A percentile compares a stretch with the other conserved stretches of the same genome.
Evolutionary conservation across 2,888 invertebrate genomes (phyloP).

Genomic region (Phanerotoma sp.): DNA sequence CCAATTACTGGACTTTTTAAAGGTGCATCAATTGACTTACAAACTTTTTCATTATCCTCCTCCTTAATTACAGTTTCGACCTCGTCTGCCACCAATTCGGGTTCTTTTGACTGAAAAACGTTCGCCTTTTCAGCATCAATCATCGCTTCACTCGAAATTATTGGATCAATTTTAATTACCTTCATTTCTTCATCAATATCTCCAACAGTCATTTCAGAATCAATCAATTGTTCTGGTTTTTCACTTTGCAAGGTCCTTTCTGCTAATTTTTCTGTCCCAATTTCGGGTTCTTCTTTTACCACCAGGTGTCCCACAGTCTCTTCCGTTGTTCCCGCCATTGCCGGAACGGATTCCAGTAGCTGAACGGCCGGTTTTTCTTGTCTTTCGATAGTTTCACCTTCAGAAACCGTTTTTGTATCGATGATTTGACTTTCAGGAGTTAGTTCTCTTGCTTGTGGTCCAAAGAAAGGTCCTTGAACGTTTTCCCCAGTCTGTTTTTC

Average conservation of each 20-base stretch:
- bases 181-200: conserved; percentile 31
- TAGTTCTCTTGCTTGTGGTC: conserved; percentile 44
- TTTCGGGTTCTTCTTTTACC: too few species aligned
- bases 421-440: conserved; percentile 6
- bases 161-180: conserved; percentile 38
- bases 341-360: too few species aligned
- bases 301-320: too few species aligned
- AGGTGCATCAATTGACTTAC: conserved; percentile 54
- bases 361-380: conserved; percentile 2
- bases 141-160: conserved; percentile 27
- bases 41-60: conserved; percentile 43
- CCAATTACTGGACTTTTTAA: conserved; percentile 43
- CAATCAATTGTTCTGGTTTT: not conserved
- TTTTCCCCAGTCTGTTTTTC: conserved; percentile 10
- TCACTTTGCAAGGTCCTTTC: too few species aligned
- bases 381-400: conserved; percentile 16
- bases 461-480: conserved; percentile 44
- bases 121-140: conserved; percentile 42
- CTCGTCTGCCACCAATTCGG: not conserved
- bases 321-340: too few species aligned
- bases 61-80: conserved; percentile 35
- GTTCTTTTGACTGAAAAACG: conserved; percentile 42
- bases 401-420: conserved; percentile 33
- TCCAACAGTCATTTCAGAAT: too few species aligned
- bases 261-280: too few species aligned